Base-by-base conservation (phyloP, 2,888 invertebrate species). In the Kuschelorhynchus macadamiae region DNA sequence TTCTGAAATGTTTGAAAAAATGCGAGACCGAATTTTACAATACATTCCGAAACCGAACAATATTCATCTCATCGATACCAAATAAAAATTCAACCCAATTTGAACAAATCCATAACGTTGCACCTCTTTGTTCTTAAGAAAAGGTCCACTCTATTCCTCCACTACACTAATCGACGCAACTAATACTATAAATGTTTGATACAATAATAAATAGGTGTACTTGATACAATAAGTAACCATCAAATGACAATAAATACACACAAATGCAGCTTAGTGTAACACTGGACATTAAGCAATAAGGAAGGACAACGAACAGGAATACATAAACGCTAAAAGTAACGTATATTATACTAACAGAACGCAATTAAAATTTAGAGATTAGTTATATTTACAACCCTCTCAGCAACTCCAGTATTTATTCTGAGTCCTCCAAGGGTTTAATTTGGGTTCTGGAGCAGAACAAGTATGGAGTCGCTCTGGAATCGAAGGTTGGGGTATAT, bases 241-340 rank as follows among this genome's bases (percentile, higher is more conserved):
- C 79, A 81, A 71, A 82, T 81, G 79, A 82, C 82, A 83, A 83
- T 81, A 78, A 75, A 81, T 81, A 81, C 81, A 83, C 82, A 83
- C 81, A 83, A 82, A 82, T 82, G 81, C 81, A 77, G 82, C 82
- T 81, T 71, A 71, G 71, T 81, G 81, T 83, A 82, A 84, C 83
- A 84, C 83, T 83, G 83, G 83, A 84, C 84, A 84, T 77, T 82
- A 83, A 83, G 83, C 83, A 83, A n/a, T n/a, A n/a, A 84, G 80
- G 79, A 78, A 78, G 78, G 79, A 80, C 78, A 78, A 77, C 75
- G 72, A 78, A 78, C 75, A 78, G 73, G 74, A 72, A 73, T 67
- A 73, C 72, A 73, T 75, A 75, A 67, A 67, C 21, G 69, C 68
- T 71, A 71, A 72, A n/a, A 32, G 50, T 72, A 71, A 72, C 67